phyloP scores from a whole-genome alignment of 2,797 vertebrate species.

The Sternotherus odoratus region DNA sequence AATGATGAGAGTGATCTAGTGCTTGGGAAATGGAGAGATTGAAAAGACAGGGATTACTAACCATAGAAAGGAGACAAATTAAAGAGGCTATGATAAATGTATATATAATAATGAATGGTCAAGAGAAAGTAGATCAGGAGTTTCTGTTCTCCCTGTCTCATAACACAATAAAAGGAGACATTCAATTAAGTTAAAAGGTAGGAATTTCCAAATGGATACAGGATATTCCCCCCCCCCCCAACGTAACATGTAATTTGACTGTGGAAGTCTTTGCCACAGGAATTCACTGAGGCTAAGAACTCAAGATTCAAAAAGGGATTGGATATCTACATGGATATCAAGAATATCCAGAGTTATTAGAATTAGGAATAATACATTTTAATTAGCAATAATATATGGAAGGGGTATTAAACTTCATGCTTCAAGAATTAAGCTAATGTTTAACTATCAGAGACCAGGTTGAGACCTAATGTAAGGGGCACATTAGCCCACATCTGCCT shows the following conservation, averaged over 20 bases:
- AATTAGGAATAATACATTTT: not conserved
- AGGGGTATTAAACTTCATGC: not conserved
- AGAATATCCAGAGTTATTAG: not conserved
- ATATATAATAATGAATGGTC: not conserved
- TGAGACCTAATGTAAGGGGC: not conserved
- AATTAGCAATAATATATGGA: not conserved
- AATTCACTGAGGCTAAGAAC: not conserved
- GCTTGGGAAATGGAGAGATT: not conserved
- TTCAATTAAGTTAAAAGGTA: not conserved
- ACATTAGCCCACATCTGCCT: accelerated
- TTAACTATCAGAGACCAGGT: not conserved
- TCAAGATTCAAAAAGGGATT: accelerated
- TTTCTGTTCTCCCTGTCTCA: not conserved
- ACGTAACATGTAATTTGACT: not conserved
- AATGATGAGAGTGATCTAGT: not conserved
- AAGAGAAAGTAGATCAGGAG: not conserved
- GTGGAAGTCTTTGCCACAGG: not conserved
- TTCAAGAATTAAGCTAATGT: not conserved
- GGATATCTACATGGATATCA: not conserved
- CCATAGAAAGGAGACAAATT: not conserved
- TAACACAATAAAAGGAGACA: not conserved
- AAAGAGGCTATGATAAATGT: not conserved
- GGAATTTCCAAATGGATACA: not conserved
- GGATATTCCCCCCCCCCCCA: accelerated
- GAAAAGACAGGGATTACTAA: not conserved